A percentile compares a stretch with the other conserved stretches of the same genome.
phyloP scores from a whole-genome alignment of 1,140 invertebrate genomes.

The Daktulosphaira vitifoliae region DNA sequence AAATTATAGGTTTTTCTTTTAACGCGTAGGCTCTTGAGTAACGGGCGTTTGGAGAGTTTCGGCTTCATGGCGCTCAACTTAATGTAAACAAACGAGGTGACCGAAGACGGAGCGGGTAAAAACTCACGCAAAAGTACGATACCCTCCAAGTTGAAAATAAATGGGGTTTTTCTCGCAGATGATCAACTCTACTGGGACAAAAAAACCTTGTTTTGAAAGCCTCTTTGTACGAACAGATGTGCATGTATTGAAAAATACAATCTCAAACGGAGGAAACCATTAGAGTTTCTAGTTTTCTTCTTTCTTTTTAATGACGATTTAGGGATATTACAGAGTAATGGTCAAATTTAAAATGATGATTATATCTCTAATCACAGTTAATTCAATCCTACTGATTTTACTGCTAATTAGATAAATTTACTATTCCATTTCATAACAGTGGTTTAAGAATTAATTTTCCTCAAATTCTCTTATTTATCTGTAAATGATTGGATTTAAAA shows the following conservation, averaged over 20 bases:
- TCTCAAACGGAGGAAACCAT: conserved; percentile 7
- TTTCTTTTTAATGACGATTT: too few relatives aligned
- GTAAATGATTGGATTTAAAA: too few relatives aligned
- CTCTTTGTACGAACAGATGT: conserved; percentile 30
- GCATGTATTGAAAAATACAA: conserved; percentile 8
- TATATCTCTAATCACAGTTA: too few relatives aligned
- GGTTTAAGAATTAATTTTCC: too few relatives aligned
- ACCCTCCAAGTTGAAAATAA: conserved; percentile 26
- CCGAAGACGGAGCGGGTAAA: neutral
- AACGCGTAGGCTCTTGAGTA: neutral
- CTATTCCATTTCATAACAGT: too few relatives aligned
- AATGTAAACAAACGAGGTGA: conserved; percentile 30
- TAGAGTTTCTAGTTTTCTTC: neutral
- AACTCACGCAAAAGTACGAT: conserved; percentile 10
- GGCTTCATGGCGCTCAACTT: neutral
- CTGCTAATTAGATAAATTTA: too few relatives aligned
- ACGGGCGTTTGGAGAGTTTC: conserved; percentile 14
- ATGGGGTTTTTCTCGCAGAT: conserved; percentile 16
- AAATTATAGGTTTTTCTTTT: conserved; percentile 10
- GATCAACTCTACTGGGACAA: conserved; percentile 28
- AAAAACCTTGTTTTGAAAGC: conserved; percentile 23
- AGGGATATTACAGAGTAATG: too few relatives aligned
- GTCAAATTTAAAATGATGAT: too few relatives aligned
- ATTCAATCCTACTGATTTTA: too few relatives aligned
- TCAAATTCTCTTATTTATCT: too few relatives aligned